Base-by-base conservation (phyloP, 2,888 invertebrate genomes). In the Pterostichus madidus region DNA sequence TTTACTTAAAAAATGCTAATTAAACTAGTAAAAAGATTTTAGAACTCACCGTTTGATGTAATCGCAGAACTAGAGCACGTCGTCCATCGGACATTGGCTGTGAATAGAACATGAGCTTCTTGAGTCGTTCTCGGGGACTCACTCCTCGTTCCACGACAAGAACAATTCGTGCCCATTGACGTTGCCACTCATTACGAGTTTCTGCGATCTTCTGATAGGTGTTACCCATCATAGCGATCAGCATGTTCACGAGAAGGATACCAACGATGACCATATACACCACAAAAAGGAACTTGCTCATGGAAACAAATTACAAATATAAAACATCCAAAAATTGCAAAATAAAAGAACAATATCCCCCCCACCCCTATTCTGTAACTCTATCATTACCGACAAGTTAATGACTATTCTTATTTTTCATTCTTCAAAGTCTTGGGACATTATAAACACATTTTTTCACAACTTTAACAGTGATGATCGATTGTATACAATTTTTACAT, bases 171-270 rank as follows among this genome's bases (percentile, higher is more conserved):
- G 99, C 99, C 99, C 99, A 99, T 94, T 96, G 96, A 88, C 99
- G 91, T 90, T 99, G 98, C 98, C 99, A 99, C 90, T 99, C 99
- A 89, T 99, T 99, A 85, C 97, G 93, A 0, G 98, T 98, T 90
- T 98, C 98, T 0, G 98, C 98, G 86, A 99, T 98, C 91, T 98
- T 97, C 89, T 98, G 98, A 89, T 99, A 99, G 2, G 99, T 99
- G 90, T 99, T 99, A 0, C 99, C 99, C 99, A 99, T 99, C 99
- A 99, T 99, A 85, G 99, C 99, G 87, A 99, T 99, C 90, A 99
- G 92, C 97, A 99, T 98, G 92, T 99, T 99, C 76, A 99, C 97
- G 83, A 99, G 91, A 44, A 99, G 91, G 84, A 99, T 95, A 0
- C 98, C 97, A 17, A 99, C 99, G 88, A 99, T 96, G 82, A 96